Base-by-base conservation (phyloP, 37 sponge, comb jelly and placozoan species). In the Agelas oroides region DNA sequence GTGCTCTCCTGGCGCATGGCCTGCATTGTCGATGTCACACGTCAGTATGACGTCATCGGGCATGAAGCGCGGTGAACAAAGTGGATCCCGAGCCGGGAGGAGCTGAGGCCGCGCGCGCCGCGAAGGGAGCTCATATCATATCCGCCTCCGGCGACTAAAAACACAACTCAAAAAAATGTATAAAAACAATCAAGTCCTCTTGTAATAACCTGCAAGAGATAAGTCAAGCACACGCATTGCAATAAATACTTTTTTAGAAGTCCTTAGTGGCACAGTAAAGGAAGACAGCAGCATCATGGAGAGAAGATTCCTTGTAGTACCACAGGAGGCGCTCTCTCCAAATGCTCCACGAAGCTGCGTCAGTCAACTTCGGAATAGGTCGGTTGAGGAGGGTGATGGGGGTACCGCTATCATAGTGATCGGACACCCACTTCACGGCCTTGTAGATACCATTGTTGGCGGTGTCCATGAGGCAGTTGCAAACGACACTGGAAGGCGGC, bases 361-460 rank as follows among this genome's bases (percentile, higher is more conserved):
- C 86, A 1, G 78, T 75, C 41, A 93, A 74, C 79, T 93, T 93
- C 2, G 93, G 93, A 41, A 93, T 93, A 77, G 93, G 89, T 15
- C 93, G 74, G 78, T 88, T 93, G 80, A 93, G 84, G 18, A 93
- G 89, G 0, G 93, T 93, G 72, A 93, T 93, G 68, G 89, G 93
- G 2, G 93, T 93, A 19, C 93, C 93, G 28, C 65, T 71, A 71
- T 93, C 89, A 56, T 93, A 93, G 73, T 88, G 89, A 19, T 93
- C 82, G 30, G 93, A 80, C 1, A 93, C 83, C 93, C 89, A 93
- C 30, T 79, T 64, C 33, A 92, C 93, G 17, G 93, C 93, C 57
- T 77, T 24, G 35, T 82, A 82, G 65, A 92, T 87, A 0, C 93
- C 93, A 41, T 92, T 92, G 18, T 58, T 58, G 38, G 46, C 38